Percentiles rank a stretch among this genome's conserved stretches.
Conservation (phyloP, 2,113 vertebrate genomes). For the Jacana jacana region DNA sequence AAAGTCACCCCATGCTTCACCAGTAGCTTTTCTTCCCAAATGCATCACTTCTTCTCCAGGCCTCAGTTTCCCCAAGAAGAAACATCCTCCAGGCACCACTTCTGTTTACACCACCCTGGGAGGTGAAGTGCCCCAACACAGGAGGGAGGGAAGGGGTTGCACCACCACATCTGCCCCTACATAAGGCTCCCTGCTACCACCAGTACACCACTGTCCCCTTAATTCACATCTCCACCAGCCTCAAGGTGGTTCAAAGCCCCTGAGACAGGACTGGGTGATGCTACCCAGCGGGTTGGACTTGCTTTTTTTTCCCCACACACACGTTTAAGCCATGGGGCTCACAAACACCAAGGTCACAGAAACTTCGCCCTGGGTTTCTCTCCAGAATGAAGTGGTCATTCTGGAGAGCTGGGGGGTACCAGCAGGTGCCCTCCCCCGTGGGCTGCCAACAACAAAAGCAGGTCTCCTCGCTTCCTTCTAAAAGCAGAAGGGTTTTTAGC, state of each 20-base stretch:
- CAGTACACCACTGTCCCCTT: neutral
- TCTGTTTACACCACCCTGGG: neutral
- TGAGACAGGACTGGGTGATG: neutral
- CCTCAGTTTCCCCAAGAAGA: neutral
- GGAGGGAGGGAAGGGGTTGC: neutral
- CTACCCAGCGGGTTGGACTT: neutral
- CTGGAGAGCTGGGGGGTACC: neutral
- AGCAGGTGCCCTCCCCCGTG: neutral
- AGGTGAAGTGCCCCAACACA: neutral
- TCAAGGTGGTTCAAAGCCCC: neutral
- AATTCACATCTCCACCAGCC: neutral
- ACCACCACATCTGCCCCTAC: neutral
- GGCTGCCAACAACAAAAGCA: neutral
- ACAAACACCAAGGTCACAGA: neutral
- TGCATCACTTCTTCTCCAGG: neutral
- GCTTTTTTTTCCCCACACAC: neutral
- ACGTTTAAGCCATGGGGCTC: neutral
- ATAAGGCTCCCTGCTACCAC: neutral
- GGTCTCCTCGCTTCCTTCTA: neutral
- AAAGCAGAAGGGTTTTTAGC: neutral
- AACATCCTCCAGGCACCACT: neutral
- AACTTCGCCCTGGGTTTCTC: neutral
- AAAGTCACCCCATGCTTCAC: neutral
- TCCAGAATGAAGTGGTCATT: neutral
- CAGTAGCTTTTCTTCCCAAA: neutral